Evolutionary conservation across 2,888 invertebrate genomes (phyloP).

Genomic region (Drosophila prolongata): DNA sequence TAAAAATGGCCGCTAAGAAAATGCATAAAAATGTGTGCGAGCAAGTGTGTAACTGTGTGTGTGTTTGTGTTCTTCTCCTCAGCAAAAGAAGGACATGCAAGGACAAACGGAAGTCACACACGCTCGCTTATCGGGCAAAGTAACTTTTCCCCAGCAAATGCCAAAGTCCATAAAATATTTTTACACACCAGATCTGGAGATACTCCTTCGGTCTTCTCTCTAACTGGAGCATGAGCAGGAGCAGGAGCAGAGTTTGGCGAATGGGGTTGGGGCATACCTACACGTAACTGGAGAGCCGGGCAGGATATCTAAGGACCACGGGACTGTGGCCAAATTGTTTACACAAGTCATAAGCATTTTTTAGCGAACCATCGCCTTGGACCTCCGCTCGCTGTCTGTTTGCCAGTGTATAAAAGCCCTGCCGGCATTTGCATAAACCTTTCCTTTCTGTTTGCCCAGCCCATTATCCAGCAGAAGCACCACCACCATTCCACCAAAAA

Average conservation of each 20-base stretch:
- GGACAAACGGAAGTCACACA: slow-evolving; percentile 76
- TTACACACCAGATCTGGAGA: slow-evolving; percentile 51
- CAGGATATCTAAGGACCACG: slow-evolving; percentile 18
- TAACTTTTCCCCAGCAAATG: slow-evolving; percentile 60
- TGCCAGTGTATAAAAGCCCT: slow-evolving; percentile 66
- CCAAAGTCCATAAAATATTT: slow-evolving; percentile 76
- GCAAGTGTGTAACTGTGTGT: slow-evolving; percentile 35
- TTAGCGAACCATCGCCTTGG: slow-evolving; percentile 63
- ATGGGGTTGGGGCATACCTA: slow-evolving; percentile 60
- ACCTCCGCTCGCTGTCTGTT: slow-evolving; percentile 41
- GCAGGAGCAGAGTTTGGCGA: slow-evolving; percentile 9
- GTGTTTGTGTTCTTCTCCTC: slow-evolving; percentile 15
- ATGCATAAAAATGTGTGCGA: slow-evolving; percentile 79
- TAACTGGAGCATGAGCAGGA: slow-evolving; percentile 7
- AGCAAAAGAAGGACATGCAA: slow-evolving; percentile 62
- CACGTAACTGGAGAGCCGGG: slow-evolving; percentile 50
- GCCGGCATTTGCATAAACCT: slow-evolving; percentile 73
- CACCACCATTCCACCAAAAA: slow-evolving; percentile 35
- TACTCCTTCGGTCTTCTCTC: slow-evolving; percentile 9
- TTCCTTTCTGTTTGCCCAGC: slow-evolving; percentile 48
- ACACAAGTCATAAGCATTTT: slow-evolving; percentile 79
- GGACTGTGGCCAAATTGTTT: slow-evolving; percentile 65
- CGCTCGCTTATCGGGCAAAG: slow-evolving; percentile 65
- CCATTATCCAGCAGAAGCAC: slow-evolving; percentile 35
- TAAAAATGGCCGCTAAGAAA: slow-evolving; percentile 83